Evolutionary conservation across 2,797 vertebrate genomes (phyloP).

Genomic region (Meda fulgida): DNA sequence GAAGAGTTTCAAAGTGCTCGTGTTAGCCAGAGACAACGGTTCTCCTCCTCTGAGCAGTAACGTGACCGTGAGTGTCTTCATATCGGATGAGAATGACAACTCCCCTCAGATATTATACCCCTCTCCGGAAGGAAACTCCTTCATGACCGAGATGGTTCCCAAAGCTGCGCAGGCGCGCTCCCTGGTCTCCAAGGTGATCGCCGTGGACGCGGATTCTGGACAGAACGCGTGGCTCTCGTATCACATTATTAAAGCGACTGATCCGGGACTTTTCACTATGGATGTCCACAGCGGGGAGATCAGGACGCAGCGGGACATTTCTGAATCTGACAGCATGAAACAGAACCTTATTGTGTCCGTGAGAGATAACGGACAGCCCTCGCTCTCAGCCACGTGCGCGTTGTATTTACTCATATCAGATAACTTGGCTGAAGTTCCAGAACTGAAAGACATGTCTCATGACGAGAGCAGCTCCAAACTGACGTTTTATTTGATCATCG

Average conservation of each 20-base stretch:
- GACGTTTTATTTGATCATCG: slow-evolving; percentile 8
- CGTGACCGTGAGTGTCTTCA: slow-evolving; percentile 66
- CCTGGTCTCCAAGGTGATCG: slow-evolving; percentile 36
- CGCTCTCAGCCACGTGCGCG: slow-evolving; percentile 25
- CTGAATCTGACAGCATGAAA: slow-evolving; percentile 65
- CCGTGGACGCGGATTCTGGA: slow-evolving; percentile 23
- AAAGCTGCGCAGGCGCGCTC: slow-evolving; percentile 53
- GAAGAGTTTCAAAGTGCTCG: slow-evolving; percentile 48
- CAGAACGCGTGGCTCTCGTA: slow-evolving; percentile 15
- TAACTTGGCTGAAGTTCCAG: slow-evolving; percentile 55
- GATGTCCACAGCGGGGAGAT: slow-evolving; percentile 22
- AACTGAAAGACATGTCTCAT: slow-evolving; percentile 24
- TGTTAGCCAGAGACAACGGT: slow-evolving; percentile 65
- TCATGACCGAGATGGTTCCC: slow-evolving; percentile 54
- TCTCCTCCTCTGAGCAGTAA: slow-evolving; percentile 69
- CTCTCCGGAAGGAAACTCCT: slow-evolving; percentile 9
- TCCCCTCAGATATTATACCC: slow-evolving; percentile 54
- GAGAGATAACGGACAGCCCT: slow-evolving; percentile 23
- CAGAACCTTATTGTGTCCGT: slow-evolving; percentile 50
- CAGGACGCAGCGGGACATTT: slow-evolving; percentile 65
- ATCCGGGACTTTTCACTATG: slow-evolving; percentile 28
- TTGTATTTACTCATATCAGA: slow-evolving; percentile 11
- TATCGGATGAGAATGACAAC: slow-evolving; percentile 77
- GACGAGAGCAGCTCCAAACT: slow-evolving; percentile 26
- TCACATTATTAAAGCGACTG: slow-evolving; percentile 15